Conservation (phyloP, 2,888 invertebrate genomes). For the Spisula subtruncata region DNA sequence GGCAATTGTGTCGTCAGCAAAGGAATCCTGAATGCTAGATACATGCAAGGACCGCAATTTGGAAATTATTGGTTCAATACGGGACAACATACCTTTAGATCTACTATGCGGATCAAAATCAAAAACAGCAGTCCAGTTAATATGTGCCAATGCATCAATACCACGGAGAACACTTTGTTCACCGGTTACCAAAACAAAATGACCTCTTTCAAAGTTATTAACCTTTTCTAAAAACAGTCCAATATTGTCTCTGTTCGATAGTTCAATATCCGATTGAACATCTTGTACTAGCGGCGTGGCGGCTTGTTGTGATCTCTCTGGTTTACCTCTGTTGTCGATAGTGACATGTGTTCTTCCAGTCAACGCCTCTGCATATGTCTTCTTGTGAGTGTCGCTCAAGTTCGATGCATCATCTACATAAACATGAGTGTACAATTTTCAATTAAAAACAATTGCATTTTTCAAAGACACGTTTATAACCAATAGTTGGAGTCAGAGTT, state of each 20-base stretch:
- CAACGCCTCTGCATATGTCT: constrained; percentile 22
- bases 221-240: constrained; percentile 44
- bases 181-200: constrained; percentile 71
- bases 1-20: constrained; percentile 30
- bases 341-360: neutral
- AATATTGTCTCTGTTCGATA: neutral
- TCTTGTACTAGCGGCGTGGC: neutral
- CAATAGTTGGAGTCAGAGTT: too few relatives aligned
- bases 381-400: neutral
- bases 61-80: constrained; percentile 54
- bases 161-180: constrained; percentile 34
- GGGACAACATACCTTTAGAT: constrained; percentile 67
- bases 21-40: constrained; percentile 54
- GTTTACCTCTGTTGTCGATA: neutral
- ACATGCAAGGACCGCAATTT: constrained; percentile 59
- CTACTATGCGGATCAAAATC: constrained; percentile 73
- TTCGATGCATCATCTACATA: neutral
- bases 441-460: too few relatives aligned
- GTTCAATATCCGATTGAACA: neutral
- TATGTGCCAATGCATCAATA: constrained; percentile 60
- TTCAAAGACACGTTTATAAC: neutral
- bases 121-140: constrained; percentile 75
- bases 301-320: neutral
- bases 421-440: neutral
- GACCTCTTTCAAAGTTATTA: constrained; percentile 65